Evolutionary conservation across 2,888 invertebrate species (phyloP), one percentile per base, ranked within the genome.

Genomic region (Polietes domitor): DNA sequence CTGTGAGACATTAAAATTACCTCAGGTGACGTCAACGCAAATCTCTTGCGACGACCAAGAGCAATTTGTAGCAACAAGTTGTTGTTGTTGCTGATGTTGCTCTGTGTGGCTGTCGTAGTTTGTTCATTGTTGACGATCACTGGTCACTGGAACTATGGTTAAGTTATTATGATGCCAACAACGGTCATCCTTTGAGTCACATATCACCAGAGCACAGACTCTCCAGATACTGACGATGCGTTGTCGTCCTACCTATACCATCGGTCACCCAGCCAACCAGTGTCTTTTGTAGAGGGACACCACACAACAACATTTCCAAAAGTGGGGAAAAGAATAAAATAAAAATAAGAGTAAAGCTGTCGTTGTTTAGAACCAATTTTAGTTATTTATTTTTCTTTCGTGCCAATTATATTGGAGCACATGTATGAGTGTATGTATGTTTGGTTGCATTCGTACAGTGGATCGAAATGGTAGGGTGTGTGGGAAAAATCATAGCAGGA

Each of bases 371-470:
- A 84, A 81, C n/a, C 68, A 74, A 76, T 81, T 76, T 80, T 73
- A 58, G 37, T 37, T 21, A 26, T 72, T 68, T 63, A 24, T 77
- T 19, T 55, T 58, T 58, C 41, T 47, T 58, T 24, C 63, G 32
- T 4, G 41, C 65, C 65, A 65, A 65, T 65, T 65, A 65, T 41
- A 41, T 28, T 41, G 89, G 88, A 89, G 89, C 90, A 89, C 87
- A 89, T 89, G 89, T 89, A 89, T 90, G 90, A 90, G 32, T n/a
- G n/a, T n/a, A n/a, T n/a, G 32, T 32, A 37, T 7, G n/a, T 58
- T 4, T 24, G 15, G 26, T 58, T 28, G 28, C 28, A 7, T 61
- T 61, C 6, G n/a, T 17, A 61, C 61, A 61, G 28, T 61, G 61
- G 26, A 1, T 26, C 26, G n/a, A n/a, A n/a, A n/a, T n/a, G n/a